These are phyloP conservation scores for Anticlea derivata DNA, from an alignment of 2,888 invertebrate species.

Conservation along the genomic window DNA sequence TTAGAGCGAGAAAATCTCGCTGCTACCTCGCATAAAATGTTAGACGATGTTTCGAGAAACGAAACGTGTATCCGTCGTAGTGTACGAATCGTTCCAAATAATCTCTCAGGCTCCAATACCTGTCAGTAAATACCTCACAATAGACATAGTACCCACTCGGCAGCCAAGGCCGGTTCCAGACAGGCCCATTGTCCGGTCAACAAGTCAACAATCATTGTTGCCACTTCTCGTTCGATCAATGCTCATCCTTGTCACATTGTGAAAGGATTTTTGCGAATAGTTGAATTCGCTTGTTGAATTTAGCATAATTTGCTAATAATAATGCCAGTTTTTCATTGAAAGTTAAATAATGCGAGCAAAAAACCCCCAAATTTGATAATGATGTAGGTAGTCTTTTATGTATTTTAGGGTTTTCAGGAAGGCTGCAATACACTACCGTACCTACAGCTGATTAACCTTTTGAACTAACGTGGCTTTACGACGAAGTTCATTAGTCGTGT, in stretches of 20 bases:
- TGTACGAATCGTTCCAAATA: background rate
- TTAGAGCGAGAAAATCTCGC: no score
- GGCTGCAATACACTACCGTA: no score
- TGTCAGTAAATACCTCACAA: constrained; percentile 17
- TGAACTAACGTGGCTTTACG: no score
- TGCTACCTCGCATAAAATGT: no score
- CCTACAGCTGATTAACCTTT: no score
- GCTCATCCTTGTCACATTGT: constrained; percentile 22
- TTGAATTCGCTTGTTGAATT: background rate
- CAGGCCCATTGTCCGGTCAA: constrained; percentile 16
- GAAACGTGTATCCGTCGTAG: background rate
- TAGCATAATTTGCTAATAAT: constrained; percentile 5
- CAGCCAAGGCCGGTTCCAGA: constrained; percentile 18
- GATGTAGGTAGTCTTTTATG: no score
- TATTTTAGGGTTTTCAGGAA: no score
- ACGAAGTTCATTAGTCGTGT: no score
- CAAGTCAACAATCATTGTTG: constrained; percentile 17
- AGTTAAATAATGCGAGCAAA: no score
- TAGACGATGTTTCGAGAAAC: no score
- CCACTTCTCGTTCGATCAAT: constrained; percentile 17
- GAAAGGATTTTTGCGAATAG: constrained; percentile 5
- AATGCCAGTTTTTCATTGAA: no score
- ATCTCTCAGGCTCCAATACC: constrained; percentile 9
- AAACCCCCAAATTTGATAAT: no score
- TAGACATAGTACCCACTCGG: background rate